Conservation (phyloP, 2,797 vertebrate species). For the Falco cherrug region DNA sequence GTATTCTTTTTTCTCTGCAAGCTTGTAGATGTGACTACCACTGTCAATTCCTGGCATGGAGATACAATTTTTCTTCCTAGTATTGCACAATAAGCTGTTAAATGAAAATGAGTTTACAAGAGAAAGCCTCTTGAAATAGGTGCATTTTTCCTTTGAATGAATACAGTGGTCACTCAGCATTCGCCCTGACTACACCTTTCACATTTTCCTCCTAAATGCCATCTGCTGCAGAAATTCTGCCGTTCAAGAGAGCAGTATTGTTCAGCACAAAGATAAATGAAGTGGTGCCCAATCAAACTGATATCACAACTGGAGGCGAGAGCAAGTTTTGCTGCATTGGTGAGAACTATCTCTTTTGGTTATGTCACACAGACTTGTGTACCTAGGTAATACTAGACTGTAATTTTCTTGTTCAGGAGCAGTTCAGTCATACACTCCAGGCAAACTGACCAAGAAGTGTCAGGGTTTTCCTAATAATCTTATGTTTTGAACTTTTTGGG, state of each 20-base stretch:
- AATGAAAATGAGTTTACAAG: background rate
- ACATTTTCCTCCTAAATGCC: slow-evolving; percentile 5
- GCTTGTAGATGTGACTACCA: background rate
- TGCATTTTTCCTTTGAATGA: background rate
- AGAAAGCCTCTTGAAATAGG: background rate
- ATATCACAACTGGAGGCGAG: slow-evolving; percentile 32
- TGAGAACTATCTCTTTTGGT: background rate
- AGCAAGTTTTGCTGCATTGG: slow-evolving; percentile 32
- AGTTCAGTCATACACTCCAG: background rate
- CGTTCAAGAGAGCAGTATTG: background rate
- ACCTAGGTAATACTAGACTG: background rate
- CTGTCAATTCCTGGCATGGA: background rate
- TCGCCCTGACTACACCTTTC: slow-evolving; percentile 5
- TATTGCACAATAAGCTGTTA: background rate
- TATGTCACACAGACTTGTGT: background rate
- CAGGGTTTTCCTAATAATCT: background rate
- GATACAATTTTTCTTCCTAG: background rate
- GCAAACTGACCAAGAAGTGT: background rate
- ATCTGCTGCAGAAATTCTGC: slow-evolving; percentile 49
- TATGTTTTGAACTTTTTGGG: background rate
- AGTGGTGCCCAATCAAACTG: slow-evolving; percentile 25
- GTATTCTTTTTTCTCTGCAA: background rate
- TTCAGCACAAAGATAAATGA: slow-evolving; percentile 48
- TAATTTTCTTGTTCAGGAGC: background rate
- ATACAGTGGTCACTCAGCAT: background rate